Conservation (phyloP, 2,888 invertebrate genomes). For the Cheilosia pagana region DNA sequence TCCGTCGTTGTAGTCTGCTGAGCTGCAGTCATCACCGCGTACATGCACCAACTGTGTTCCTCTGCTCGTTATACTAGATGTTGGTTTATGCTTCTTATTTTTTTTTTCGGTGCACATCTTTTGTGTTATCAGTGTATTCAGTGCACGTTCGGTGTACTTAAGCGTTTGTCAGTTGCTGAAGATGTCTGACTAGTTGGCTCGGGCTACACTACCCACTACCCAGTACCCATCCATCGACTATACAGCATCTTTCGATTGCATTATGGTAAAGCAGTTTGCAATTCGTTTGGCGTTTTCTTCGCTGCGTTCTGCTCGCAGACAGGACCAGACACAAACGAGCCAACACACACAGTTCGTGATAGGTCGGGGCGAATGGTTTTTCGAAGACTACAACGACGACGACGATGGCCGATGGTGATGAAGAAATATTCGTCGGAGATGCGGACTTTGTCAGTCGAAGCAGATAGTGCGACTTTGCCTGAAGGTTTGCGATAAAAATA, state of each 20-base stretch:
- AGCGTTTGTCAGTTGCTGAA: slow-evolving; percentile 70
- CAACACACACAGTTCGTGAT: slow-evolving; percentile 61
- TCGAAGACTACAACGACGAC: slow-evolving; percentile 10
- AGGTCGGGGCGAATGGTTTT: slow-evolving; percentile 35
- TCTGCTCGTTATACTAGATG: slow-evolving; percentile 51
- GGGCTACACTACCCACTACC: neutral
- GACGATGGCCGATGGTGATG: slow-evolving; percentile 56
- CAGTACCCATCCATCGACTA: neutral
- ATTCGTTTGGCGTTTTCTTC: slow-evolving; percentile 56
- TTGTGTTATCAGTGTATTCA: slow-evolving; percentile 70
- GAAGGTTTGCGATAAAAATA: slow-evolving; percentile 66
- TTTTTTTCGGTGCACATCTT: slow-evolving; percentile 16
- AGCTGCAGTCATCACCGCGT: slow-evolving; percentile 58
- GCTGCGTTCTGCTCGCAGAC: slow-evolving; percentile 19
- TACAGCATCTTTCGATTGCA: slow-evolving; percentile 42
- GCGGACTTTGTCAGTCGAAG: slow-evolving; percentile 54
- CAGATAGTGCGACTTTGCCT: slow-evolving; percentile 61
- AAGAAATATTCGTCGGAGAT: slow-evolving; percentile 63
- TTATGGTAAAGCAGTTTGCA: slow-evolving; percentile 63
- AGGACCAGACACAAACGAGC: slow-evolving; percentile 56
- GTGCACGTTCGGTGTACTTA: slow-evolving; percentile 72
- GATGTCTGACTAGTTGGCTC: slow-evolving; percentile 61
- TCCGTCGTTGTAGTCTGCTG: slow-evolving; percentile 26
- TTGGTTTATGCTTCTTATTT: neutral
- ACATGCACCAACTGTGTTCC: slow-evolving; percentile 67